Evolutionary conservation across 2,113 vertebrate genomes (phyloP).

Genomic region (Crotalus helleri): DNA sequence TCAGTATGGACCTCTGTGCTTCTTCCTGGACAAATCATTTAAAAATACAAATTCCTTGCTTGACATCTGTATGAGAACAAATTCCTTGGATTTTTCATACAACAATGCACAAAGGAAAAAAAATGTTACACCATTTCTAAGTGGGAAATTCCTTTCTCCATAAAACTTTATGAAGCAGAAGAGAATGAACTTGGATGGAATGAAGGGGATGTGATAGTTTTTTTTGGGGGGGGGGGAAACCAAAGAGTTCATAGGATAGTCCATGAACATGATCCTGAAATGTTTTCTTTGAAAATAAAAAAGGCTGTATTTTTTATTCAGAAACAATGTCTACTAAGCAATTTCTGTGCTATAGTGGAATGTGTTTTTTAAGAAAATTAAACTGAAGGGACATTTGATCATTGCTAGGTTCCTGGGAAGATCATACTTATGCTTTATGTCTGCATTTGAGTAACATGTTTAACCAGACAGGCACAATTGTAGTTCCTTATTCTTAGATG

Average conservation of each 20-base stretch:
- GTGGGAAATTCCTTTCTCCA: constrained; percentile 74
- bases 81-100: constrained; percentile 43
- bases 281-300: constrained; percentile 65
- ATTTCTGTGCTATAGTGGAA: constrained; percentile 55
- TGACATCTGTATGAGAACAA: constrained; percentile 31
- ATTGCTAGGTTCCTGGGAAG: constrained; percentile 32
- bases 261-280: constrained; percentile 64
- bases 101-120: constrained; percentile 48
- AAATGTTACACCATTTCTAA: constrained; percentile 49
- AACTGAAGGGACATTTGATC: background rate
- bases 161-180: constrained; percentile 54
- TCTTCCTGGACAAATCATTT: constrained; percentile 65
- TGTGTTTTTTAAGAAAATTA: constrained; percentile 71
- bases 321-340: constrained; percentile 47
- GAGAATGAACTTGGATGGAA: background rate
- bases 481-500: background rate
- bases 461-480: background rate
- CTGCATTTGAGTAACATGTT: background rate
- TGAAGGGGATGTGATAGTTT: constrained; percentile 65
- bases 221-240: constrained; percentile 61
- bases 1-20: constrained; percentile 47
- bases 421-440: constrained; percentile 24
- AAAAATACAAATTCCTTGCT: constrained; percentile 53
- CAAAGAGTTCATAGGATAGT: constrained; percentile 61
- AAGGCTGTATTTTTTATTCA: constrained; percentile 64